Conservation (phyloP, 2,797 vertebrate genomes). For the Ceyx erithaca region DNA sequence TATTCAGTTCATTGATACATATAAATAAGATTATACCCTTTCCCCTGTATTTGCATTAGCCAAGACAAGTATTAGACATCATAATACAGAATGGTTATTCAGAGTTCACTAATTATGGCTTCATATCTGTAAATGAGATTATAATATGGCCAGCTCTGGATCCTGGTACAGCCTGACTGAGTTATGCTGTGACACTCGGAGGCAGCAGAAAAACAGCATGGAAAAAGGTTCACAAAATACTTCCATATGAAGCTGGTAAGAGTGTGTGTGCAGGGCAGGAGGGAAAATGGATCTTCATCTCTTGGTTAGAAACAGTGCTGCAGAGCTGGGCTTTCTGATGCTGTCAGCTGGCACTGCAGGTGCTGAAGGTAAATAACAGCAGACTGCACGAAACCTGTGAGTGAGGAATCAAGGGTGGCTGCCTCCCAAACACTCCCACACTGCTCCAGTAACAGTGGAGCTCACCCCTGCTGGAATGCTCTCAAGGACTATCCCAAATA, state of each 20-base stretch:
- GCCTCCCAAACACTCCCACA: neutral
- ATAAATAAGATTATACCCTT: slow-evolving; percentile 79
- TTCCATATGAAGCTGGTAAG: slow-evolving; percentile 30
- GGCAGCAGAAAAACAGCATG: slow-evolving; percentile 71
- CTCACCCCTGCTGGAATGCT: neutral
- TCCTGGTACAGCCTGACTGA: slow-evolving; percentile 84
- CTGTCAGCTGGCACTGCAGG: neutral
- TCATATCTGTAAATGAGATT: slow-evolving; percentile 83
- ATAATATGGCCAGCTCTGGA: slow-evolving; percentile 79
- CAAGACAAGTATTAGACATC: slow-evolving; percentile 64
- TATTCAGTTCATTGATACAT: slow-evolving; percentile 76
- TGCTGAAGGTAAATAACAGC: neutral
- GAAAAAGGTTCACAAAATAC: slow-evolving; percentile 57
- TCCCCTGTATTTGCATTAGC: slow-evolving; percentile 71
- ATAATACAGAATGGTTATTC: slow-evolving; percentile 80
- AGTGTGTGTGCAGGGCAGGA: neutral
- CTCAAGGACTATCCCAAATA: slow-evolving; percentile 14
- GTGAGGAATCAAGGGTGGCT: neutral
- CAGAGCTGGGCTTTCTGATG: neutral
- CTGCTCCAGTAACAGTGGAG: neutral
- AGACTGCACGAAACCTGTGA: neutral
- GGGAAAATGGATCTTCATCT: neutral
- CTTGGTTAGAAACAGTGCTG: neutral
- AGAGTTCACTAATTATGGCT: slow-evolving; percentile 79
- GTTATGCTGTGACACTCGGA: slow-evolving; percentile 76